Base-by-base conservation (phyloP, 2,113 vertebrate genomes). In the Shinisaurus crocodilurus region DNA sequence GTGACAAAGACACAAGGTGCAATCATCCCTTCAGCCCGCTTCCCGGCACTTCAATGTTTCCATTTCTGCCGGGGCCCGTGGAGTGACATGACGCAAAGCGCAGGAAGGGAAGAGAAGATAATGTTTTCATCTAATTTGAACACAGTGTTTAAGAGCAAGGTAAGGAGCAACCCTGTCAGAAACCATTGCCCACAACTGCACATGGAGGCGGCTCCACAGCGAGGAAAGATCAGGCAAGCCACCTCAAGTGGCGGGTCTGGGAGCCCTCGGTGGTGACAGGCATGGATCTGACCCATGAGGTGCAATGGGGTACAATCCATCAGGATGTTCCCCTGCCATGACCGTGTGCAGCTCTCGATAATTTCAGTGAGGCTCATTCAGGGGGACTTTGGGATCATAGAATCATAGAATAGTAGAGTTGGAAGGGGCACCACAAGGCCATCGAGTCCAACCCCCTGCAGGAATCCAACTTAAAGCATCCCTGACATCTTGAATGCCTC, bases 1-100 rank as follows among this genome's bases (percentile, higher is more conserved):
- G 60, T 85, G 89, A 85, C 89, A 90, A 85, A 77, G 43, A 90
- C 89, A 90, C 45, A 3, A 32, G 8, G 72, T 16, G 34, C 60
- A 20, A 40, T 75, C 23, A 60, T 27, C 13, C 32, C 60, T 23
- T 23, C 1, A 23, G 6, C 43, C 43, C 27, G 6, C 25, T 77
- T 65, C 43, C 5, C 6, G 27, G 43, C 89, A 40, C 40, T 85
- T 40, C 3, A 3, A 82, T 10, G 1, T 23, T 72, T 69, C 75
- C 74, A 5, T 90, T 57, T 85, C 82, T 77, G 45, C 82, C 4
- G 16, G 60, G 29, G n/a, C n/a, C n/a, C 15, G 29, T 0, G 2
- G 45, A 69, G 57, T 4, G 45, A 54, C 82, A 67, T 5, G 20
- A 63, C 8, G 34, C 3, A 57, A 2, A 29, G 40, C 37, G 48